A percentile compares a stretch with the other conserved stretches of the same genome.
Conservation (phyloP, 2,888 invertebrate genomes). For the Catocala fraxini region DNA sequence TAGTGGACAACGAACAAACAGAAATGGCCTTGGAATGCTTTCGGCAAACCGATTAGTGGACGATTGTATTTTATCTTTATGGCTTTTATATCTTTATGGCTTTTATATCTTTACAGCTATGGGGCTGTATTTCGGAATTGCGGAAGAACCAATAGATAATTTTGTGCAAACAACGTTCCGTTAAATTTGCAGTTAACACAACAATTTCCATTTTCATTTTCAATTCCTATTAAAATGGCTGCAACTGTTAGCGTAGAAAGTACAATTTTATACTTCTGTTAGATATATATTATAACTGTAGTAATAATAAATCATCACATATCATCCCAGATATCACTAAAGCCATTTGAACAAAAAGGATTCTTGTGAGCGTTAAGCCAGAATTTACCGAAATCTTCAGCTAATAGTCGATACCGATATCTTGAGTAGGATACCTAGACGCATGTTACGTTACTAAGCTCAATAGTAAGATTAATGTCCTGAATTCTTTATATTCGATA, state of each 20-base stretch:
- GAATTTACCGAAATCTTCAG: no score
- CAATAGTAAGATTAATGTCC: neutral
- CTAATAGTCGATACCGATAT: no score
- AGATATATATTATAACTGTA: no score
- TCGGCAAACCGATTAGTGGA: neutral
- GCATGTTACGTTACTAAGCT: no score
- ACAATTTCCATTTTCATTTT: neutral
- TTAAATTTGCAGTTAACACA: neutral
- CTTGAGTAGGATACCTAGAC: no score
- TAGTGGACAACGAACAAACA: no score
- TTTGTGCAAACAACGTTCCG: neutral
- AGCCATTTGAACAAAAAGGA: no score
- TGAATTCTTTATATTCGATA: neutral
- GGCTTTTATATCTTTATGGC: conserved; percentile 5
- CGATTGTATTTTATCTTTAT: conserved; percentile 8
- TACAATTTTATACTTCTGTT: no score
- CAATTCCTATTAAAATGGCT: neutral
- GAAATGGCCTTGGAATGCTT: neutral
- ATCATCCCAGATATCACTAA: no score
- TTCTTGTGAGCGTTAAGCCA: no score
- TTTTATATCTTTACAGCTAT: conserved; percentile 4
- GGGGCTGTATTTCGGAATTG: conserved; percentile 1
- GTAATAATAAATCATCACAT: no score
- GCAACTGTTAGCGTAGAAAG: neutral
- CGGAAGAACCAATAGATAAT: conserved; percentile 5